Evolutionary conservation across 2,113 vertebrate genomes (phyloP), one percentile per base, ranked within the genome.

Genomic region (Origma solitaria): DNA sequence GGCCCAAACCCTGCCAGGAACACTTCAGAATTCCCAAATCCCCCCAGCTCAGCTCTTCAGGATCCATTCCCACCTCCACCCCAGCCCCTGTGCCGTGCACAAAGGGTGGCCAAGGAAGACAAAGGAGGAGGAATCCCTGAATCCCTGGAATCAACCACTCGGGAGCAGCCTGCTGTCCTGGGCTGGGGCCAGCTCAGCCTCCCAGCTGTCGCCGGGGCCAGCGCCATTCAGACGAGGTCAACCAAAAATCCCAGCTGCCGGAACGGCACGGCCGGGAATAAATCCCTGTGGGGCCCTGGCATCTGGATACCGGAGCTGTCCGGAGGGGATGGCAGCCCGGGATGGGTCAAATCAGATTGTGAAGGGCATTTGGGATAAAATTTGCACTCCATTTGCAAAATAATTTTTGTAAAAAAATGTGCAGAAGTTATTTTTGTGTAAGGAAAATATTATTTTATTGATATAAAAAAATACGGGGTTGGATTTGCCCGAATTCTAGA

Each of bases 191-290:
- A 95, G 82, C 51, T 68, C 31, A 64, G 66, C 81, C 83, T 82
- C 30, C 20, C 92, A 94, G 90, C 83, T 96, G 94, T 53, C 90
- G 49, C 79, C 19, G 0, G 86, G 12, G n/a, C 54, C 7, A 86
- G 86, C 13, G n/a, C 54, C 7, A 88, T 15, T 51, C 77, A 56
- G 35, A 78, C 0, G 85, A 94, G 86, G 86, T 58, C 93, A 94
- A 82, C 77, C 93, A 66, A 87, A 90, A 82, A 88, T 28, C 45
- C 69, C 92, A 96, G 90, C 92, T 92, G 94, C 88, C 50, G 94
- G 70, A 40, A 28, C 4, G 35, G 83, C 31, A 28, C 4, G 35
- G 83, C 31, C 50, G 31, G 78, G 79, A 88, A 95, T 37, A 44
- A 81, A 76, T 23, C 81, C 90, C 94, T 15, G 53, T 8, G 40